Base-by-base conservation (phyloP, 2,113 vertebrate species). In the Ranitomeya variabilis region DNA sequence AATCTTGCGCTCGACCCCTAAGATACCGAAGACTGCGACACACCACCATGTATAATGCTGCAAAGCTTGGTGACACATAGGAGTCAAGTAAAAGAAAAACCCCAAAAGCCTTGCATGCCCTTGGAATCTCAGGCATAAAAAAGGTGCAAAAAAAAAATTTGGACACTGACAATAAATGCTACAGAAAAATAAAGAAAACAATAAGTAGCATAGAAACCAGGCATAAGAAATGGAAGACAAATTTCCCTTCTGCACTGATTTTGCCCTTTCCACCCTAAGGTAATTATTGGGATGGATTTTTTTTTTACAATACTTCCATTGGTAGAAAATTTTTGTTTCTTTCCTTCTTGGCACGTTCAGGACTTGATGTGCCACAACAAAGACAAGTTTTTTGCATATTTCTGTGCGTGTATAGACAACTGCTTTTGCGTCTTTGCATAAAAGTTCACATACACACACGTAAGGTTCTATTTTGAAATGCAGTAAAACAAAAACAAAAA, bases 281-380 rank as follows among this genome's bases (percentile, higher is more conserved):
- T 77, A 69, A 84, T 31, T 5, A 64, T 85, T 64, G 16, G 71
- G 73, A 73, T 85, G 81, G 74, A 89, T 45, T 77, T 89, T 91
- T 45, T 77, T 89, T 91, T 91, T 89, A 91, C 91, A 90, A 91
- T 91, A 92, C 92, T 93, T 93, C 92, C 93, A 93, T 91, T 93
- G 92, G 92, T 93, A 80, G 91, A 91, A 92, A 1, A 55, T 16
- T 67, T 83, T 78, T 84, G 77, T 83, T 73, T 26, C 89, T 92
- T 91, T 92, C 92, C 89, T 91, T 91, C 90, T 86, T 90, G 93
- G 92, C 89, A 92, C 85, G 90, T 89, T 87, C 90, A 67, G 76
- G 71, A 23, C 51, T 54, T n/a, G 59, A 66, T 66, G 80, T 45
- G 73, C 87, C 62, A 23, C 21, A 76, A 51, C 57, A 7, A 83